phyloP scores from a whole-genome alignment of 2,888 invertebrate species.

The Ptychoptera contaminata region DNA sequence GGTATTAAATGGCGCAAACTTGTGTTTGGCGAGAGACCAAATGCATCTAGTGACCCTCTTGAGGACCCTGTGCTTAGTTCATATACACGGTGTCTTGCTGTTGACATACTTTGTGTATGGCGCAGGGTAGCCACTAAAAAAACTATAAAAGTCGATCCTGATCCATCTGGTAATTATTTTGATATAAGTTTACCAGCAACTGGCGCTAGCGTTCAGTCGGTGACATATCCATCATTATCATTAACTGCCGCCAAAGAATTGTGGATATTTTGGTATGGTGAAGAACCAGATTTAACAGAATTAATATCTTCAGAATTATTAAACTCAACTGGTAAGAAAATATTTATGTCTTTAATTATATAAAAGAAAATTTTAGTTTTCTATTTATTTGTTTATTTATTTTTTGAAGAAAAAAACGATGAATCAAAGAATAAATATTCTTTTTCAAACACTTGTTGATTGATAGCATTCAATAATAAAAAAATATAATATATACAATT shows the following conservation, averaged over 20 bases:
- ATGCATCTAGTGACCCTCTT: conserved; percentile 46
- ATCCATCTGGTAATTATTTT: conserved; percentile 20
- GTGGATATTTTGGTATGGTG: conserved; percentile 99
- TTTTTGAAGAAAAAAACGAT: too few relatives aligned
- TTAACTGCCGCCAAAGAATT: conserved; percentile 87
- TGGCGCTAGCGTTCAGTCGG: conserved; percentile 34
- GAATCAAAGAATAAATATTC: too few relatives aligned
- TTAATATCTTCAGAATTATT: conserved; percentile 76
- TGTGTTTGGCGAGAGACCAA: conserved; percentile 57
- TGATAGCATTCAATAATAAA: too few relatives aligned
- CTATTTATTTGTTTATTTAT: not conserved
- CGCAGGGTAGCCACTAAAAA: conserved; percentile 60
- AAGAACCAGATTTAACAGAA: conserved; percentile 78
- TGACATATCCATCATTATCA: conserved; percentile 59
- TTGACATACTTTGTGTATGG: conserved; percentile 97
- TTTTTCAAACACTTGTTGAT: too few relatives aligned
- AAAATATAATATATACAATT: too few relatives aligned
- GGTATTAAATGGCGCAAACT: conserved; percentile 97
- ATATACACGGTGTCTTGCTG: conserved; percentile 79
- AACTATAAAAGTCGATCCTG: conserved; percentile 26
- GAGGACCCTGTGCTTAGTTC: conserved; percentile 83
- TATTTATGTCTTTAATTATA: not conserved
- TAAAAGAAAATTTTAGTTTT: not conserved
- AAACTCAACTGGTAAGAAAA: conserved; percentile 63
- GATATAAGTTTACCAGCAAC: conserved; percentile 27